These are phyloP conservation scores for Notocelia uddmanniana DNA, from an alignment of 2,888 invertebrate genomes.

Conservation along the genomic window DNA sequence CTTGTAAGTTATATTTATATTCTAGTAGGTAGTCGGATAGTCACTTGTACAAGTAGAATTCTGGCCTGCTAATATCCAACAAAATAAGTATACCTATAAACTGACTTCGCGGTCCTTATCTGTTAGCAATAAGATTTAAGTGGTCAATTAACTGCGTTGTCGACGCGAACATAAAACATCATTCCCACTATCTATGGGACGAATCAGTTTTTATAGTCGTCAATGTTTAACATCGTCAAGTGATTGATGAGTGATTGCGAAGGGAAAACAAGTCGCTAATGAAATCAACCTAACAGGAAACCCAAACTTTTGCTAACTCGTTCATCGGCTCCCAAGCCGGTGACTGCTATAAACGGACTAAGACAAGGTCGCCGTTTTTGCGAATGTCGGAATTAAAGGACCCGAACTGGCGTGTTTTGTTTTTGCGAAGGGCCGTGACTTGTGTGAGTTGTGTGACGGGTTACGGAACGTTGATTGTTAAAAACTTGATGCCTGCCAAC, in stretches of 20 bases:
- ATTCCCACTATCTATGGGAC: background rate
- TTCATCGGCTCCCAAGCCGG: conserved; percentile 46
- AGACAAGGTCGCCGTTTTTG: conserved; percentile 53
- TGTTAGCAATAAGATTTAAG: background rate
- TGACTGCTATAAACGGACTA: conserved; percentile 49
- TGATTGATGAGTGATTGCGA: no score
- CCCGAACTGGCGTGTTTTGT: conserved; percentile 23
- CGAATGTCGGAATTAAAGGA: conserved; percentile 45
- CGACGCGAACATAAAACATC: background rate
- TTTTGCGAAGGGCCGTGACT: conserved; percentile 32
- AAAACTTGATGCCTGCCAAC: background rate
- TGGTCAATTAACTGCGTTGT: background rate
- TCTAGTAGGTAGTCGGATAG: background rate
- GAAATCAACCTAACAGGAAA: conserved; percentile 7
- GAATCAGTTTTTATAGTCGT: background rate
- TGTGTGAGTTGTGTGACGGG: conserved; percentile 40
- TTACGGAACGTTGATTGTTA: conserved; percentile 16
- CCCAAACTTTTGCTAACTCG: conserved; percentile 13
- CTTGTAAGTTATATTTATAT: no score
- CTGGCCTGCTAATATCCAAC: background rate
- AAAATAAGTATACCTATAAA: background rate
- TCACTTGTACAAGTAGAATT: background rate
- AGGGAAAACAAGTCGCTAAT: background rate
- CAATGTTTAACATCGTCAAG: background rate
- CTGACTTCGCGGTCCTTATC: background rate